A percentile compares a stretch with the other conserved stretches of the same genome.
phyloP scores from a whole-genome alignment of 1,140 invertebrate species.

The Bombus confusus region DNA sequence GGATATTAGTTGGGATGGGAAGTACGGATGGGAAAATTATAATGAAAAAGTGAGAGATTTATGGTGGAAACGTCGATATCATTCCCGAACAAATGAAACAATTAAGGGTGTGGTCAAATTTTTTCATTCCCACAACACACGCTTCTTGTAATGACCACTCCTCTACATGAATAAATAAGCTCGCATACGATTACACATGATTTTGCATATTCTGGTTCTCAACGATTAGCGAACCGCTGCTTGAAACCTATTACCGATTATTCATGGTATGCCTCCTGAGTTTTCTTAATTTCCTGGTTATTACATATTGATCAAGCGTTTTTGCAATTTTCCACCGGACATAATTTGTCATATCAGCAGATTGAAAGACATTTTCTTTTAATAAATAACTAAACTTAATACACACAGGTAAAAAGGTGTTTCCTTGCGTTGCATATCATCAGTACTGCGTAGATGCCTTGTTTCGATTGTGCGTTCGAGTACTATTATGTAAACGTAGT shows the following conservation, averaged over 20 bases:
- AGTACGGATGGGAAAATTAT: neutral
- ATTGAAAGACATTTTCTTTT: neutral
- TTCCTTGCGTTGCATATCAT: neutral
- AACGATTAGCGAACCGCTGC: conserved; percentile 30
- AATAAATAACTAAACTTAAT: neutral
- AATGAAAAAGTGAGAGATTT: conserved; percentile 1
- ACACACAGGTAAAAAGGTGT: neutral
- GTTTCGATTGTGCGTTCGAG: neutral
- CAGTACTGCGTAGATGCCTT: neutral
- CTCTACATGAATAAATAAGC: conserved; percentile 15
- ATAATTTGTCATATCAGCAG: neutral
- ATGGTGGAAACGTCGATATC: neutral
- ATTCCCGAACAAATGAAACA: conserved; percentile 7
- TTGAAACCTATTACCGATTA: conserved; percentile 33
- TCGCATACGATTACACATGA: conserved; percentile 37
- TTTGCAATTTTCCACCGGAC: conserved; percentile 18
- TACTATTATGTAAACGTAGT: neutral
- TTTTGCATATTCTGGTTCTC: conserved; percentile 45
- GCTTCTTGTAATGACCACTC: conserved; percentile 22
- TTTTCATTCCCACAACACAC: conserved; percentile 35
- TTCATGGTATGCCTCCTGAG: conserved; percentile 5
- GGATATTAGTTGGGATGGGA: neutral
- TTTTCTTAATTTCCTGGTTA: conserved; percentile 42
- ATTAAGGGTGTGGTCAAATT: conserved; percentile 14
- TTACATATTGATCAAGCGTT: conserved; percentile 1